Evolutionary conservation across 2,797 vertebrate genomes (phyloP).

Genomic region (Tenualosa thibaudeaui): DNA sequence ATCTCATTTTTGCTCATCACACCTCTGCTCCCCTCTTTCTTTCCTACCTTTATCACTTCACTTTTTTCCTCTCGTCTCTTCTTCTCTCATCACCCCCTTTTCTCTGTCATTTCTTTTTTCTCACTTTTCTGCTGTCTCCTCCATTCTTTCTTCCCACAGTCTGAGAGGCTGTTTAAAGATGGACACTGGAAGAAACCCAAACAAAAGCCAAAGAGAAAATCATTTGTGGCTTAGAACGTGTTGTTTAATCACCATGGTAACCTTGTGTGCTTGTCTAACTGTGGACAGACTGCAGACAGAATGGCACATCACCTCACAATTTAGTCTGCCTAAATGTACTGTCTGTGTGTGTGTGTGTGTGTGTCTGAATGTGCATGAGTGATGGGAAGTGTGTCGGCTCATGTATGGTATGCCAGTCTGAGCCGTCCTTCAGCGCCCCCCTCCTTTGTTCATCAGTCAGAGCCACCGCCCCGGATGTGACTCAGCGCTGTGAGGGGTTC

Average conservation of each 20-base stretch:
- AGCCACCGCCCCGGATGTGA: not conserved
- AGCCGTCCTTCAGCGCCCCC: not conserved
- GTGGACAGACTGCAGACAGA: not conserved
- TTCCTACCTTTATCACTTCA: no score
- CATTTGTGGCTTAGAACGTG: not conserved
- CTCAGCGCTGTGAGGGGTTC: not conserved
- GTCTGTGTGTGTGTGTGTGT: conserved; percentile 9
- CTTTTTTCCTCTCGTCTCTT: no score
- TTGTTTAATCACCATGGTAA: not conserved
- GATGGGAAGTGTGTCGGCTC: not conserved
- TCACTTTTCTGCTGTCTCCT: no score
- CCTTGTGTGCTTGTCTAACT: not conserved
- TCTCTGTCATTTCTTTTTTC: no score
- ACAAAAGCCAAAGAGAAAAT: not conserved
- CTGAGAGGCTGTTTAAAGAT: no score
- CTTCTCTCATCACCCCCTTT: no score
- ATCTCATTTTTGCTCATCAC: no score
- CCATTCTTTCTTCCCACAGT: no score
- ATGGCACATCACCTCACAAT: not conserved
- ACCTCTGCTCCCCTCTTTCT: no score
- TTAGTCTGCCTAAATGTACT: conserved; percentile 7
- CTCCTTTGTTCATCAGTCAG: not conserved
- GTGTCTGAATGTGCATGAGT: not conserved
- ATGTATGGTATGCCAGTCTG: not conserved
- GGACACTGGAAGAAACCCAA: no score